A percentile compares a stretch with the other conserved stretches of the same genome.
phyloP scores from a whole-genome alignment of 2,888 invertebrate species.

The Cheilosia impressa region DNA sequence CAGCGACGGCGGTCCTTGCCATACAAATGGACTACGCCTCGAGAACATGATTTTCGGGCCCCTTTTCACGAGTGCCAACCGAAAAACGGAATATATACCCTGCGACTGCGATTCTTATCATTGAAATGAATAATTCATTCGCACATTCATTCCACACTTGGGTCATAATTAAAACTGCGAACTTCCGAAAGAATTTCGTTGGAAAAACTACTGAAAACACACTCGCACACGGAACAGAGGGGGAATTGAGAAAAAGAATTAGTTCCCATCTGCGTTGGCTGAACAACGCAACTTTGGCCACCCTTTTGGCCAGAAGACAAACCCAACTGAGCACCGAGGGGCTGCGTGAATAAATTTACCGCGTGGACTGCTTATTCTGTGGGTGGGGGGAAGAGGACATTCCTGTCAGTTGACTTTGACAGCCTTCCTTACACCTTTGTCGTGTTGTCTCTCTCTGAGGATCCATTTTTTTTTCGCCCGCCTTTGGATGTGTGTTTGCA shows the following conservation, averaged over 20 bases:
- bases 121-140: constrained; percentile 67
- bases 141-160: constrained; percentile 44
- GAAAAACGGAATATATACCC: constrained; percentile 23
- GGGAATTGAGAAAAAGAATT: background rate
- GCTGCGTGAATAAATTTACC: constrained; percentile 71
- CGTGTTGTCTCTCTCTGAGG: constrained; percentile 36
- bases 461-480: background rate
- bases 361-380: background rate
- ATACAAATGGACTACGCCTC: constrained; percentile 61
- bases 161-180: constrained; percentile 69
- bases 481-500: background rate
- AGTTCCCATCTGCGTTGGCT: constrained; percentile 60
- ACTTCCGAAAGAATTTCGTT: constrained; percentile 58
- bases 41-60: constrained; percentile 68
- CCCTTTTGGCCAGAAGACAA: constrained; percentile 50
- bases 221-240: background rate
- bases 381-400: constrained; percentile 16
- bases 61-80: constrained; percentile 23
- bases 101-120: constrained; percentile 47
- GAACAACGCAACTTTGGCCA: constrained; percentile 72
- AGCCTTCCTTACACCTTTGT: constrained; percentile 30
- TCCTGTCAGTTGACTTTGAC: constrained; percentile 26
- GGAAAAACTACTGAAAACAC: constrained; percentile 22
- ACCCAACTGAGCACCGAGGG: constrained; percentile 21
- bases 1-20: constrained; percentile 1